phyloP scores from a whole-genome alignment of 2,888 invertebrate genomes.

The Biston stratarius region DNA sequence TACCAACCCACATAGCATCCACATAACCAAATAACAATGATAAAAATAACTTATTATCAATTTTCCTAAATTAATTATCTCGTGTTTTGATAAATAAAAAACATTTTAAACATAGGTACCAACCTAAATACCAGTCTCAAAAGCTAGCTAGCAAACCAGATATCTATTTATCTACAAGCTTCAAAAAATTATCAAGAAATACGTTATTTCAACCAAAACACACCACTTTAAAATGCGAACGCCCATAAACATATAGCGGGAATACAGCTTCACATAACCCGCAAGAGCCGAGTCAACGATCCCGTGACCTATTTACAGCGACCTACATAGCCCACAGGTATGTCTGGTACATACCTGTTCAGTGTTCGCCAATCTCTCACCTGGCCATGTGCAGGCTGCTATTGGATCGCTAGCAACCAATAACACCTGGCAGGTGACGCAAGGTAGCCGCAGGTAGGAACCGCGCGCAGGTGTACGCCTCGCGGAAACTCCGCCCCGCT shows the following conservation, averaged over 20 bases:
- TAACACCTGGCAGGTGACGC: constrained; percentile 72
- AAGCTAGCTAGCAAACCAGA: background rate
- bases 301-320: constrained; percentile 53
- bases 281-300: constrained; percentile 29
- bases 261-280: constrained; percentile 5
- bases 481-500: constrained; percentile 56
- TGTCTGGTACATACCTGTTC: constrained; percentile 47
- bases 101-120: too few relatives aligned
- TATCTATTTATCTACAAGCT: background rate
- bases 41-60: too few relatives aligned
- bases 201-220: constrained; percentile 3
- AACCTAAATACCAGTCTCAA: too few relatives aligned
- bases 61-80: too few relatives aligned
- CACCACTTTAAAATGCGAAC: constrained; percentile 1
- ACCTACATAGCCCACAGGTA: constrained; percentile 50
- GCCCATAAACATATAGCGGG: constrained; percentile 10
- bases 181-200: background rate
- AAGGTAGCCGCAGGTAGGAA: constrained; percentile 65
- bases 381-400: constrained; percentile 37
- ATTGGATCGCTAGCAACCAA: constrained; percentile 67
- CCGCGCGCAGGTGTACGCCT: constrained; percentile 62
- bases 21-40: too few relatives aligned
- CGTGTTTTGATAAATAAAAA: too few relatives aligned
- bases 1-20: too few relatives aligned
- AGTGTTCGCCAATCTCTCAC: constrained; percentile 51